Evolutionary conservation across 2,888 invertebrate species (phyloP).

Genomic region (Pseudococcus longispinus): DNA sequence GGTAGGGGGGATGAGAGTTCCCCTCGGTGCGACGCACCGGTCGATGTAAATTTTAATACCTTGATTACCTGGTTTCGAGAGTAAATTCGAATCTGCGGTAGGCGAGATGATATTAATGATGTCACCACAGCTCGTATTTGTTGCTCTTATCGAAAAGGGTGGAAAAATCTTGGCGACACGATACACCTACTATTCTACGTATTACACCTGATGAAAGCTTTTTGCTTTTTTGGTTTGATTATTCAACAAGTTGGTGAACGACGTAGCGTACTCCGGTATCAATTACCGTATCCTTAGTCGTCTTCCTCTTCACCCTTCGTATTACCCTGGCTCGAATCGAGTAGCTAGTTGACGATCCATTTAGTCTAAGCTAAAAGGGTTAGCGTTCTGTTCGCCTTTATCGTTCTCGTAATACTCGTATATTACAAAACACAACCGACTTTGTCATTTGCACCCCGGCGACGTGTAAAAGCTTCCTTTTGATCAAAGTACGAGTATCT

Average conservation of each 20-base stretch:
- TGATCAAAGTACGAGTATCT: neutral
- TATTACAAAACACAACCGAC: neutral
- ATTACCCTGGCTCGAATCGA: neutral
- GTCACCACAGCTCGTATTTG: no score
- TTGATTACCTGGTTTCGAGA: neutral
- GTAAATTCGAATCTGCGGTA: neutral
- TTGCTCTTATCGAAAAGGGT: no score
- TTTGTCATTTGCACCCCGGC: neutral
- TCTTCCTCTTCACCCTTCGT: neutral
- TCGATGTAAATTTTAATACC: neutral
- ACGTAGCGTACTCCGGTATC: neutral
- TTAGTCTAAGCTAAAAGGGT: neutral
- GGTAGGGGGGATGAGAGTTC: no score
- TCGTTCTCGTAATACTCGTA: no score
- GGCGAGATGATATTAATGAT: neutral
- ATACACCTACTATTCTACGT: neutral
- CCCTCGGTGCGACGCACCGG: neutral
- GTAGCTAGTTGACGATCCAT: neutral
- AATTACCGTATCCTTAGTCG: neutral
- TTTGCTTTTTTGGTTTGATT: neutral
- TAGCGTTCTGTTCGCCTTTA: neutral
- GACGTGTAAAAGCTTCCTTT: neutral
- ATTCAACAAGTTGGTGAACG: neutral
- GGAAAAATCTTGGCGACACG: neutral
- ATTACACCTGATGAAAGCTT: neutral